Conservation (phyloP, 1,140 invertebrate genomes). For the Drosophila elegans region DNA sequence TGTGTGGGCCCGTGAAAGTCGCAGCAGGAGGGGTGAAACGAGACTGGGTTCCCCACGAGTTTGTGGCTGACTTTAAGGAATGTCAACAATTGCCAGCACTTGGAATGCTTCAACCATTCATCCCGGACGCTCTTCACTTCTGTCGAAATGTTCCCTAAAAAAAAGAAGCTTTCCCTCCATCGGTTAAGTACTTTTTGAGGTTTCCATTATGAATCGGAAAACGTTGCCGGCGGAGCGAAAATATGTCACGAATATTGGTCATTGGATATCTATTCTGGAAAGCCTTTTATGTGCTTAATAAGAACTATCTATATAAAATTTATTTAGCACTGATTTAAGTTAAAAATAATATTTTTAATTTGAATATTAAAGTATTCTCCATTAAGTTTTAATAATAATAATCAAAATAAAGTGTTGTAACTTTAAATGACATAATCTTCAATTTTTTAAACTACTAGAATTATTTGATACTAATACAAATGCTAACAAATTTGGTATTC, state of each 20-base stretch:
- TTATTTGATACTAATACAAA: too few relatives aligned
- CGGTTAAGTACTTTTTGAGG: conserved; percentile 44
- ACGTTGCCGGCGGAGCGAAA: neutral
- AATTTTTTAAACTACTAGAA: too few relatives aligned
- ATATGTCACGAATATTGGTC: conserved; percentile 1
- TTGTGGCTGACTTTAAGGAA: conserved; percentile 69
- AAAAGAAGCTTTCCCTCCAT: conserved; percentile 9
- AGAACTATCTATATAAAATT: neutral
- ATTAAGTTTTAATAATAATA: too few relatives aligned
- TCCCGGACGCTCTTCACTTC: conserved; percentile 2
- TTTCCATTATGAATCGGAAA: conserved; percentile 21
- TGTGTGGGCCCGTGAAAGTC: conserved; percentile 55
- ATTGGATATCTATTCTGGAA: neutral
- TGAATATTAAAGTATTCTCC: too few relatives aligned
- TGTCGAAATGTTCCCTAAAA: conserved; percentile 10
- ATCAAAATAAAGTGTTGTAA: too few relatives aligned
- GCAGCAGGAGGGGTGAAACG: neutral
- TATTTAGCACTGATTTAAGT: too few relatives aligned
- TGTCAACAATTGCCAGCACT: conserved; percentile 72
- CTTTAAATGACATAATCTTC: too few relatives aligned
- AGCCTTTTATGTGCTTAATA: neutral
- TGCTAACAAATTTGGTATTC: too few relatives aligned
- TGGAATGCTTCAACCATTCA: conserved; percentile 40
- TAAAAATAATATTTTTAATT: too few relatives aligned
- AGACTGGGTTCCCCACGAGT: conserved; percentile 40